These are phyloP conservation scores for Erethizon dorsatum DNA, from an alignment of 2,797 vertebrate species.

Conservation along the genomic window DNA sequence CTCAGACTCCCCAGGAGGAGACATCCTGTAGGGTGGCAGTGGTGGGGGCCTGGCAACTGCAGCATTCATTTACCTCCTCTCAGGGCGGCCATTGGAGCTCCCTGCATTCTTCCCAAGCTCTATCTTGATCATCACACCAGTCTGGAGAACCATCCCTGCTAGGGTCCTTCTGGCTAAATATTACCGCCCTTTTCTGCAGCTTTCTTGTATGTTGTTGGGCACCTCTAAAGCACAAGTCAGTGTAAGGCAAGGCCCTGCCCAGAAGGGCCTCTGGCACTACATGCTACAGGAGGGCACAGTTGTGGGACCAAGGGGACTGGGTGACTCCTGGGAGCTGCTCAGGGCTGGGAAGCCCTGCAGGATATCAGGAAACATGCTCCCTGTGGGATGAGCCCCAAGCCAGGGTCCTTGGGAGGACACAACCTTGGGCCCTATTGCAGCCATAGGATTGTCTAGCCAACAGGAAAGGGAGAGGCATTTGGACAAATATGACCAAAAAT, in stretches of 20 bases:
- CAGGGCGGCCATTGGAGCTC: neutral
- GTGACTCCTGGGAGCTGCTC: neutral
- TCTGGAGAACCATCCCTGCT: neutral
- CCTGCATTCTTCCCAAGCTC: neutral
- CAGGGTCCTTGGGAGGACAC: rapidly evolving
- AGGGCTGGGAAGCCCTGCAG: neutral
- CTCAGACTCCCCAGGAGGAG: neutral
- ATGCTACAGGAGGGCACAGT: neutral
- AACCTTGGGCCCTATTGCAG: neutral
- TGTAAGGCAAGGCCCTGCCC: neutral
- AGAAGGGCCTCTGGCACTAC: neutral
- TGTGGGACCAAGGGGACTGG: neutral
- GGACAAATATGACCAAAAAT: neutral
- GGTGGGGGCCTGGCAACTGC: neutral
- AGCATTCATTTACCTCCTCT: neutral
- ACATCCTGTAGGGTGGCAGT: neutral
- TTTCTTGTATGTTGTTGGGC: neutral
- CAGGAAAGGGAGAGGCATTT: neutral
- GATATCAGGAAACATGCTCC: neutral
- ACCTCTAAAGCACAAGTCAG: neutral
- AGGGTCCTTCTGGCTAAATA: neutral
- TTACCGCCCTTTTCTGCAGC: rapidly evolving
- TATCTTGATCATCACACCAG: neutral
- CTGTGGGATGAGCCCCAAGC: neutral
- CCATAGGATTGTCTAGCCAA: neutral